Evolutionary conservation across 2,797 vertebrate species (phyloP), one percentile per base, ranked within the genome.

Genomic region (Parambassis ranga): DNA sequence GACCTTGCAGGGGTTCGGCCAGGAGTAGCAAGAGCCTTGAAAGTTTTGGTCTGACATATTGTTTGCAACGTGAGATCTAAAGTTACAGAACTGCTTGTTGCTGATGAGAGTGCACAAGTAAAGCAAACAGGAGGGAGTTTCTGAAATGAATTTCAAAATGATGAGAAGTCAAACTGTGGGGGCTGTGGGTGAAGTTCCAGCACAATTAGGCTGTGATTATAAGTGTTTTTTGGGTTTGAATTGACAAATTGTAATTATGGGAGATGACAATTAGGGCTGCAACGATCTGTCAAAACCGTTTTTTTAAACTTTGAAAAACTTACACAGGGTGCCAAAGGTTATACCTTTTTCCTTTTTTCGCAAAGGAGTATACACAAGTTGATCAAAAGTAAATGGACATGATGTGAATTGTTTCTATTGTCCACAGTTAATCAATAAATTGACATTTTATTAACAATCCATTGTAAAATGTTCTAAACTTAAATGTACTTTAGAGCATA

Each of bases 1-100:
- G 77, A 83, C 75, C 80, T 86, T 84, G 80, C 63, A 38, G 37
- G 26, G 24, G 38, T 18, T 65, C 9, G 15, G 55, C 57, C 15
- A 44, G 38, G 11, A 75, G 50, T 64, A 48, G 19, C 50, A 64
- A 74, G 22, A 75, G 59, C 32, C 24, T 27, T 38, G 30, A 65
- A 73, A 71, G 69, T 78, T 57, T 65, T 31, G 39, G n/a, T 5
- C 19, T 0, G 10, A 59, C 31, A 52, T 4, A 7, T 20, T 48
- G 59, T 27, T 71, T 57, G 51, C 44, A 4, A 8, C 5, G 49
- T 28, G n/a, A 43, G 61, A 41, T 27, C 18, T 24, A 36, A 15
- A 15, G 20, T 20, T 9, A 19, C 4, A 44, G 13, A 56, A 23
- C 57, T 20, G n/a, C 42, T 60, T 70, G 37, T 23, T 70, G 53